Conservation (phyloP, 2,888 invertebrate species). For the Unio delphinus region DNA sequence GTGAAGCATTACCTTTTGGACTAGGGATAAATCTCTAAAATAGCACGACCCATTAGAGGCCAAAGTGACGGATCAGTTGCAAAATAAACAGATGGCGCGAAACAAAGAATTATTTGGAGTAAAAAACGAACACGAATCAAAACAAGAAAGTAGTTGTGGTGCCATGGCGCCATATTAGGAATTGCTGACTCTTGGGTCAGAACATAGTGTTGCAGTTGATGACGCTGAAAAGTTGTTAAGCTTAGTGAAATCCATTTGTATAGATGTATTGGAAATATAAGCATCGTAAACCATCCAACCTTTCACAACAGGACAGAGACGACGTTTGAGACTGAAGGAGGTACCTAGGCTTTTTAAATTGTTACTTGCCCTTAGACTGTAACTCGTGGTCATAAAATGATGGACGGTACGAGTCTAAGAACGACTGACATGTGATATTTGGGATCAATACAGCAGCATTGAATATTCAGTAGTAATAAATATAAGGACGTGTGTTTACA, state of each 20-base stretch:
- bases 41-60: conserved; percentile 21
- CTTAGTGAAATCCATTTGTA: conserved; percentile 6
- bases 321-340: too few relatives aligned
- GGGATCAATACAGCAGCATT: not conserved
- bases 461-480: too few relatives aligned
- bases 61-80: conserved; percentile 26
- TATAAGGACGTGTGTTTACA: too few relatives aligned
- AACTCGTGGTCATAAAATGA: conserved; percentile 8
- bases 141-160: not conserved
- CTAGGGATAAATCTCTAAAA: conserved; percentile 4
- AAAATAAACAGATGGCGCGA: conserved; percentile 4
- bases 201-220: not conserved
- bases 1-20: conserved; percentile 7
- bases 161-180: not conserved
- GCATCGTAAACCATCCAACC: too few relatives aligned
- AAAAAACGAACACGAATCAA: conserved; percentile 1
- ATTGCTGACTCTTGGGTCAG: not conserved
- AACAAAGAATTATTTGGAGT: conserved; percentile 1
- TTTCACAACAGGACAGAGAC: too few relatives aligned
- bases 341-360: not conserved
- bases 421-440: conserved; percentile 17
- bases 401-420: conserved; percentile 11
- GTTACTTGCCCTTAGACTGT: conserved; percentile 2
- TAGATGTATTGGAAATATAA: conserved; percentile 2
- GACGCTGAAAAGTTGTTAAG: not conserved